Percentiles rank a stretch among this genome's conserved stretches.
Conservation (phyloP, 2,797 vertebrate genomes). For the Phrynocephalus forsythii region DNA sequence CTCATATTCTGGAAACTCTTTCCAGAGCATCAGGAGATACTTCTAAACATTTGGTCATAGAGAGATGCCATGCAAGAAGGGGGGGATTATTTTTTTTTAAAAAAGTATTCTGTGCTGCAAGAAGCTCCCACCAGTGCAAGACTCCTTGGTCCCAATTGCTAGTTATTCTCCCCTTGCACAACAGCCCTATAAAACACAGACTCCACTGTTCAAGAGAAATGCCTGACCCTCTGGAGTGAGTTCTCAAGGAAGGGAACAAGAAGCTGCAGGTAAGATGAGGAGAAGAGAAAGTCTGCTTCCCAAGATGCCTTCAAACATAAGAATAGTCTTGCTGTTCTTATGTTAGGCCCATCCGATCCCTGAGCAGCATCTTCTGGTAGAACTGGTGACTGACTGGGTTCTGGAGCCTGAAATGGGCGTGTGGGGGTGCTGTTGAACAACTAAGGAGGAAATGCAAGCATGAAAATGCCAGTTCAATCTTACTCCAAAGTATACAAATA, state of each 20-base stretch:
- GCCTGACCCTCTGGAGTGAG: neutral
- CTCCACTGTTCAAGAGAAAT: neutral
- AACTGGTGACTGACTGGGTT: slow-evolving; percentile 63
- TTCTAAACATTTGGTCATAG: neutral
- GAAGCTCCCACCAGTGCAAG: neutral
- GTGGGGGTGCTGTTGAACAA: slow-evolving; percentile 69
- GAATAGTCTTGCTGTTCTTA: no score
- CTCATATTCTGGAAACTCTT: neutral
- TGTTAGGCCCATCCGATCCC: slow-evolving; percentile 23
- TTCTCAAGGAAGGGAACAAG: neutral
- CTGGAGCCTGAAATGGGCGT: slow-evolving; percentile 41
- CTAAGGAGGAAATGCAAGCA: slow-evolving; percentile 40
- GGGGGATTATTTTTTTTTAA: neutral
- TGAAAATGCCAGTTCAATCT: neutral
- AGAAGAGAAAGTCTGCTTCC: neutral
- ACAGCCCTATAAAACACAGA: neutral
- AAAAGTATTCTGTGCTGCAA: neutral
- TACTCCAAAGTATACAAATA: accelerated
- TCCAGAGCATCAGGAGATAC: neutral
- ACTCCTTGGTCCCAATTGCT: neutral
- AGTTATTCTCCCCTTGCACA: no score
- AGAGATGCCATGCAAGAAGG: neutral
- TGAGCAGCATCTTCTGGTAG: slow-evolving; percentile 55
- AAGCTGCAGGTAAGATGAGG: neutral
- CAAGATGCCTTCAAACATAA: neutral